Evolutionary conservation across 2,113 vertebrate genomes (phyloP).

Genomic region (Tangachromis dhanisi): DNA sequence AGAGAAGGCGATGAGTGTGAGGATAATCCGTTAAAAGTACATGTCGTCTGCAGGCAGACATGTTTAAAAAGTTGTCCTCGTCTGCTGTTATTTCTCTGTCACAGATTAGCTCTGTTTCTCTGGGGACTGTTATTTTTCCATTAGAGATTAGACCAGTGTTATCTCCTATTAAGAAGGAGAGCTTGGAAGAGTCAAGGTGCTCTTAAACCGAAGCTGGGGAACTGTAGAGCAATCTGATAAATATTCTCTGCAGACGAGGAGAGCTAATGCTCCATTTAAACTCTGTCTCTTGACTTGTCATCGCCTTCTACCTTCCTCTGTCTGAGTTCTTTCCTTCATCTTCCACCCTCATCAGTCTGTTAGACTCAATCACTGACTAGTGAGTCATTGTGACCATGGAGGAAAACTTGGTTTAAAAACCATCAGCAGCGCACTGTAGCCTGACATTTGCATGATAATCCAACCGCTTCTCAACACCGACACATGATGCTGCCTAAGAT

Average conservation of each 20-base stretch:
- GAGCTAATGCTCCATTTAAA: neutral
- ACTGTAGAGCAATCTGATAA: neutral
- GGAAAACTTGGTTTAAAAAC: neutral
- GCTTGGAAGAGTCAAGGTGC: conserved; percentile 5
- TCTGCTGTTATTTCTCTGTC: neutral
- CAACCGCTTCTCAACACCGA: neutral
- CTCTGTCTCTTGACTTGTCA: neutral
- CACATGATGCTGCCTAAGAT: neutral
- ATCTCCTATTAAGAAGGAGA: conserved; percentile 9
- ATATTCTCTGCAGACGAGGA: neutral
- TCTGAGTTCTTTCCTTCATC: neutral
- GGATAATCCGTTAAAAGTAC: conserved; percentile 2
- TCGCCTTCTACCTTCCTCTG: neutral
- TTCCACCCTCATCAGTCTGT: neutral
- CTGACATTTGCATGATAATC: neutral
- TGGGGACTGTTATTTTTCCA: conserved; percentile 26
- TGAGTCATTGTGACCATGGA: neutral
- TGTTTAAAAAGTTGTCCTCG: conserved; percentile 18
- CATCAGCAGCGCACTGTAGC: neutral
- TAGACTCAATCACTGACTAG: neutral
- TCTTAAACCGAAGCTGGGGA: neutral
- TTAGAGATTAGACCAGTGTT: conserved; percentile 28
- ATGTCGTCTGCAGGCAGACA: neutral
- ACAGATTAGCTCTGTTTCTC: conserved; percentile 29
- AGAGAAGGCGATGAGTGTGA: neutral